Evolutionary conservation across 2,797 vertebrate genomes (phyloP), one percentile per base, ranked within the genome.

Genomic region (Coccyzus lansbergi): DNA sequence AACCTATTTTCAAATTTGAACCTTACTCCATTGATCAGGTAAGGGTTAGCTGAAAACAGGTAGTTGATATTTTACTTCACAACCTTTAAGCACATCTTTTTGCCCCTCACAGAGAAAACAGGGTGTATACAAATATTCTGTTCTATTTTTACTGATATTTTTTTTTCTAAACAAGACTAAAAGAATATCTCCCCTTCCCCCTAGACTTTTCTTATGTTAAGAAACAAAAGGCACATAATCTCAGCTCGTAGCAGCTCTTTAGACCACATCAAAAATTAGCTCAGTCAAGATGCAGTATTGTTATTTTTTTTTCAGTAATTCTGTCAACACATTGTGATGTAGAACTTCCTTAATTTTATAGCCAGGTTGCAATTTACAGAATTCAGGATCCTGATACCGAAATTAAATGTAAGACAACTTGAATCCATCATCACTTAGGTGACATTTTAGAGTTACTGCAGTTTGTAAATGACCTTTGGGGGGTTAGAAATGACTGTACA

Each of bases 381-480:
- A 49, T 81, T 88, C 70, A 80, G 31, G 63, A 55, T 68, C 18
- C 20, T 17, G 67, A 71, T 56, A 77, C 12, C 56, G 83, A 84
- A 82, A 69, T 81, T 69, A 72, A 78, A 49, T 14, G 33, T 34
- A 53, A 33, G 28, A 70, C 10, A 49, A 62, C 38, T 88, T 86
- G 15, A 38, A 92, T 88, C 26, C n/a, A 48, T 89, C 83, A 72
- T 26, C 63, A 69, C 33, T 55, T 89, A 69, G 42, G 53, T 91
- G 83, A 86, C 33, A 91, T 94, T 96, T 95, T 53, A 48, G n/a
- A 82, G 49, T 74, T 71, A 65, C 42, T 78, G 53, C 12, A 26
- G 38, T 51, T 94, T 86, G 36, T 60, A 94, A 94, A 80, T 83
- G 83, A 94, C 70, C 71, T 94, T 89, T 93, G 76, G 55, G 60